Conservation (phyloP, 2,888 invertebrate species). For the Dyspetes luteomarginatus region DNA sequence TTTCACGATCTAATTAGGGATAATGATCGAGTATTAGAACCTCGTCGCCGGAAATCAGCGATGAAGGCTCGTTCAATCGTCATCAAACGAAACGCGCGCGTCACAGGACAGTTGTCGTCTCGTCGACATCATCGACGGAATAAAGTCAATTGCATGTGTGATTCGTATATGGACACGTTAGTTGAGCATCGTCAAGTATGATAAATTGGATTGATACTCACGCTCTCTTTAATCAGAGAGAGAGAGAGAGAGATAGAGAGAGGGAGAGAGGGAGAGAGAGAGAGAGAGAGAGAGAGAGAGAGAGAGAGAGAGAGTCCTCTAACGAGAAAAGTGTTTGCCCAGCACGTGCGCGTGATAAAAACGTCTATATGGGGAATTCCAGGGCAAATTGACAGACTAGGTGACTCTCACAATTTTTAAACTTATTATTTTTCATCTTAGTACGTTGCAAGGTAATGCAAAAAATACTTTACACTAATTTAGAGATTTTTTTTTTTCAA, state of each 20-base stretch:
- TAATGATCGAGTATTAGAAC: conserved; percentile 46
- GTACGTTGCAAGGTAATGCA: too few relatives aligned
- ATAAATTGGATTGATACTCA: conserved; percentile 18
- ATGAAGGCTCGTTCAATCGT: conserved; percentile 58
- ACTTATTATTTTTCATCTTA: too few relatives aligned
- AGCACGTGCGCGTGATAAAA: conserved; percentile 17
- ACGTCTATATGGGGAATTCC: not conserved
- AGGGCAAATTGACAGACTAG: not conserved
- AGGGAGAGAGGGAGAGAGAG: too few relatives aligned
- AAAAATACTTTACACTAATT: too few relatives aligned
- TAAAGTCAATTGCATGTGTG: conserved; percentile 8
- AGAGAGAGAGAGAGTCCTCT: too few relatives aligned
- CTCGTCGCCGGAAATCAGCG: conserved; percentile 52
- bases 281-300: too few relatives aligned
- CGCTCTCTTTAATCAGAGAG: not conserved
- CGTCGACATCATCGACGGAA: not conserved
- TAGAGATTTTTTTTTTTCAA: too few relatives aligned
- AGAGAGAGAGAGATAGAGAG: too few relatives aligned
- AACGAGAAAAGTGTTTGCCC: not conserved
- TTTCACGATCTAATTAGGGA: conserved; percentile 60
- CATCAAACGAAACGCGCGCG: conserved; percentile 49
- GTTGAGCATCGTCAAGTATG: not conserved
- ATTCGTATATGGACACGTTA: not conserved
- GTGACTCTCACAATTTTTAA: too few relatives aligned
- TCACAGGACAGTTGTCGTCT: conserved; percentile 14